Base-by-base conservation (phyloP, 2,797 vertebrate species). In the Spheniscus humboldti region DNA sequence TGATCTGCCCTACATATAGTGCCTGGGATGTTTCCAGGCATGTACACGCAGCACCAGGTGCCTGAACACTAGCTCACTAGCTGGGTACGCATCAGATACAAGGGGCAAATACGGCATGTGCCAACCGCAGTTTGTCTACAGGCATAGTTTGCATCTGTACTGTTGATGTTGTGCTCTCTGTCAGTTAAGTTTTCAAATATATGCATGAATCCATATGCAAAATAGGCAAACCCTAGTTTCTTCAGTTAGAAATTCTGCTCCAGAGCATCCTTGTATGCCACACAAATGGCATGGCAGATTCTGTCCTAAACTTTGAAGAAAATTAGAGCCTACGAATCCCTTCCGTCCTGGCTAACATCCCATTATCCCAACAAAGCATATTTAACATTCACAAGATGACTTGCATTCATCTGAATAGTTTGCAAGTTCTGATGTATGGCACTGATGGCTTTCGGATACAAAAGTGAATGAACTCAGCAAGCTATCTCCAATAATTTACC, bases 11-110 rank as follows among this genome's bases (percentile, higher is more conserved):
- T 37, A 39, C 9, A 30, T 37, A 19, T 1, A 55, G 27, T 5
- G 13, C 47, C 68, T 31, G 69, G 33, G 56, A 11, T 28, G 12
- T 33, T 55, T 28, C 13, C 71, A 60, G 53, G 31, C 35, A 27
- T 2, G 30, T 11, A 25, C 23, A 43, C 0, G 1, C 25, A 64
- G 56, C 24, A 27, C 18, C 2, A 3, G 52, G 28, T 25, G 17
- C n/a, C 68, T 15, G 52, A 31, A 48, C 33, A 7, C 37, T 10
- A 12, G 68, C 83, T 80, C 20, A 0, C 41, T 7, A 9, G 24
- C 43, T 74, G 53, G 41, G 66, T 6, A 20, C 7, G 0, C 41
- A 37, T 6, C 53, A 19, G 52, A 19, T 15, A 30, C 9, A 8
- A 17, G 16, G 76, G 55, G 24, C 37, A 81, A 75, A 74, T 9